Evolutionary conservation across 2,888 invertebrate species (phyloP).

Genomic region (Tiphia femorata): DNA sequence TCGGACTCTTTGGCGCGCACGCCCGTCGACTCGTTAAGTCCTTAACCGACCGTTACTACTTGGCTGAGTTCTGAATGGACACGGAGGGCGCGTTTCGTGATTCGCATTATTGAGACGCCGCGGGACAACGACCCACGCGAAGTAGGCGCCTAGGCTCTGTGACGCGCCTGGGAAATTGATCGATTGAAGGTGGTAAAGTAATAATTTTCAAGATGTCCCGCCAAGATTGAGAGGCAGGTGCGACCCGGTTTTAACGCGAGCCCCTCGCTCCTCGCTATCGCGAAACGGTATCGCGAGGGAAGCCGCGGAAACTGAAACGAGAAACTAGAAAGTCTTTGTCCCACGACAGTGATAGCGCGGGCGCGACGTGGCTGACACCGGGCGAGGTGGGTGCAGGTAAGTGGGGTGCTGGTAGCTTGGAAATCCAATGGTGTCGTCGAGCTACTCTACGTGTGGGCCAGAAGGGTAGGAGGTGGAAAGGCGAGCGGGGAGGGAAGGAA

Average conservation of each 20-base stretch:
- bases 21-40: constrained; percentile 32
- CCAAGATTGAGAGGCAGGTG: no score
- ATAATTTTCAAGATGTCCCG: no score
- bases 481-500: constrained; percentile 11
- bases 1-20: constrained; percentile 11
- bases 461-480: constrained; percentile 20
- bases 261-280: constrained; percentile 29
- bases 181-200: no score
- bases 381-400: constrained; percentile 39
- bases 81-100: background rate
- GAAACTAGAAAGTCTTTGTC: constrained; percentile 57
- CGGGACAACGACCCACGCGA: constrained; percentile 4
- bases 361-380: constrained; percentile 34
- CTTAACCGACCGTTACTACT: constrained; percentile 29
- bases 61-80: constrained; percentile 4
- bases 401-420: constrained; percentile 54
- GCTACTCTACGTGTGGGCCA: constrained; percentile 47
- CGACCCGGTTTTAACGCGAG: background rate
- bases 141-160: no score
- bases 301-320: constrained; percentile 48
- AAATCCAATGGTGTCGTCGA: constrained; percentile 50
- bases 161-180: no score
- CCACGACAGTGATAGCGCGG: constrained; percentile 47
- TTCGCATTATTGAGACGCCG: background rate
- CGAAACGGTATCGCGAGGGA: constrained; percentile 35